Conservation (phyloP, 2,888 invertebrate genomes). For the Papilio elwesi region DNA sequence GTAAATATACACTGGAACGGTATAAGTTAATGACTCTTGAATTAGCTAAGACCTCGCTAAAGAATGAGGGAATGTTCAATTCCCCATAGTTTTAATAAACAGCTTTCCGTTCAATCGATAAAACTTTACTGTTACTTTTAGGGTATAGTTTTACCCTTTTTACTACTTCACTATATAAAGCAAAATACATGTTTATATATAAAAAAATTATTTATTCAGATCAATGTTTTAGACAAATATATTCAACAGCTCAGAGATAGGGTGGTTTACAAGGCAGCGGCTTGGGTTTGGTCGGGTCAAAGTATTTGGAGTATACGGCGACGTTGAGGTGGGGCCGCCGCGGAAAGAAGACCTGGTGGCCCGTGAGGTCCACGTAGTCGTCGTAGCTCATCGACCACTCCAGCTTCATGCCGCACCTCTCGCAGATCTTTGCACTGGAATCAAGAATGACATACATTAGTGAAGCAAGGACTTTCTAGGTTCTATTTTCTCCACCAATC, state of each 20-base stretch:
- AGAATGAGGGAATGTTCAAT: background rate
- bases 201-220: too few relatives aligned
- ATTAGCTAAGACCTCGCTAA: background rate
- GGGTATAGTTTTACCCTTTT: too few relatives aligned
- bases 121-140: too few relatives aligned
- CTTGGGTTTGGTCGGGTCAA: conserved; percentile 49
- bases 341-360: conserved; percentile 79
- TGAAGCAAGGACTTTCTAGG: background rate
- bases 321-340: conserved; percentile 76
- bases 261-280: conserved; percentile 55
- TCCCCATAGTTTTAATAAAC: too few relatives aligned
- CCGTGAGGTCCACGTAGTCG: conserved; percentile 75
- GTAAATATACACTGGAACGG: too few relatives aligned
- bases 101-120: too few relatives aligned
- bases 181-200: too few relatives aligned
- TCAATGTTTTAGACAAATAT: background rate
- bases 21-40: too few relatives aligned
- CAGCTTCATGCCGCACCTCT: conserved; percentile 75
- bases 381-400: conserved; percentile 80
- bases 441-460: background rate
- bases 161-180: background rate
- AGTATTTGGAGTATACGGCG: conserved; percentile 69
- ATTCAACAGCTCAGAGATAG: conserved; percentile 31
- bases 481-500: background rate
- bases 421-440: conserved; percentile 75